These are phyloP conservation scores for Megamerina dolium DNA, from an alignment of 2,888 invertebrate species.

Conservation along the genomic window DNA sequence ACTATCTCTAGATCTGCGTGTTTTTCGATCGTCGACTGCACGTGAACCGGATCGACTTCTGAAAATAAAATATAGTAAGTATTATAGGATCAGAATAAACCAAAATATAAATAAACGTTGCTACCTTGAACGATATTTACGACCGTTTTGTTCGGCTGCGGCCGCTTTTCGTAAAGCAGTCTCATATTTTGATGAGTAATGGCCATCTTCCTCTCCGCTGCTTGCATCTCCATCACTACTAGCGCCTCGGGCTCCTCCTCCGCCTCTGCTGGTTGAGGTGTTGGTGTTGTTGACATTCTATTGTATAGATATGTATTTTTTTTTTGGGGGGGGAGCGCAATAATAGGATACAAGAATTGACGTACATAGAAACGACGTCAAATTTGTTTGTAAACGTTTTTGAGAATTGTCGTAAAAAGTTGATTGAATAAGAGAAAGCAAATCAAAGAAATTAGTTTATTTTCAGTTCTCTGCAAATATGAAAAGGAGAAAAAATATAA, in stretches of 20 bases:
- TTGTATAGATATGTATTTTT: constrained; percentile 9
- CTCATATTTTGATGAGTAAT: no score
- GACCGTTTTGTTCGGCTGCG: constrained; percentile 20
- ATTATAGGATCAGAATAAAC: background rate
- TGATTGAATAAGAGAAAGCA: constrained; percentile 45
- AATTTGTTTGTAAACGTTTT: constrained; percentile 23
- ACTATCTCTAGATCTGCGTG: constrained; percentile 27
- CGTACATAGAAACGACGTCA: constrained; percentile 25
- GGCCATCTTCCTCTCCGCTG: no score
- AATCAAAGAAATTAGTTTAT: constrained; percentile 46
- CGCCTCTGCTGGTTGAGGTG: constrained; percentile 4
- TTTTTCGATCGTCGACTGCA: constrained; percentile 31
- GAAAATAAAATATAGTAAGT: background rate
- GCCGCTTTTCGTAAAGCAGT: constrained; percentile 19
- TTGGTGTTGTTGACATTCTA: constrained; percentile 16
- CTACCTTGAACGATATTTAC: constrained; percentile 28
- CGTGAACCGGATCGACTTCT: constrained; percentile 39
- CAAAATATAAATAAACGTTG: background rate
- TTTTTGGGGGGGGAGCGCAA: constrained; percentile 11
- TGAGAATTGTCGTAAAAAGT: constrained; percentile 12
- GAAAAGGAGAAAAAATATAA: constrained; percentile 32
- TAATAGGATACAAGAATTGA: constrained; percentile 27
- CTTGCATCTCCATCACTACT: no score
- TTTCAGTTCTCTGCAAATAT: constrained; percentile 40
- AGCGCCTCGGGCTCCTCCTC: constrained; percentile 4